Conservation (phyloP, 2,113 vertebrate genomes). For the Phaethornis superciliosus region DNA sequence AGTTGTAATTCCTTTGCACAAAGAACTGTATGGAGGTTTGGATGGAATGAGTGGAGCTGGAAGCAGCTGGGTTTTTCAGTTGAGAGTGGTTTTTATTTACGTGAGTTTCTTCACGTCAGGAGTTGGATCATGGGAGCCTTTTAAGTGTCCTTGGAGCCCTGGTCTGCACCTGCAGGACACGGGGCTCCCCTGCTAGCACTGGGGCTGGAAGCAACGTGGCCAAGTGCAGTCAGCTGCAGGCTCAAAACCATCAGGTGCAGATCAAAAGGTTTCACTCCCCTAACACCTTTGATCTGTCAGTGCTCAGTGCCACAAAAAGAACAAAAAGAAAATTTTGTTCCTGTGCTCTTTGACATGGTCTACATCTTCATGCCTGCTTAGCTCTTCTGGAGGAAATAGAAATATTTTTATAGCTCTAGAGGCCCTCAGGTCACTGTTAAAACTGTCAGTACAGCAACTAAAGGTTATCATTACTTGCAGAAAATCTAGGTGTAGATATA, state of each 20-base stretch:
- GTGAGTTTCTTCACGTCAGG: background rate
- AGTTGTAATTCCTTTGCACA: constrained; percentile 67
- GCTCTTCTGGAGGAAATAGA: background rate
- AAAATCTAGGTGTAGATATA: background rate
- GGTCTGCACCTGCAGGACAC: accelerated
- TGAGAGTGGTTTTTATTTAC: background rate
- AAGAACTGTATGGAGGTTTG: background rate
- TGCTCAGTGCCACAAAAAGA: constrained; percentile 27
- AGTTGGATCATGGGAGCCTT: constrained; percentile 51
- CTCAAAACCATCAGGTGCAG: background rate
- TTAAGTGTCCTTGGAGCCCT: constrained; percentile 47
- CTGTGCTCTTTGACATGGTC: background rate
- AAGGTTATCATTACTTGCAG: background rate
- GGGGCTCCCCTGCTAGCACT: background rate
- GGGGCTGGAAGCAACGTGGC: accelerated
- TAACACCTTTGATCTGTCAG: background rate
- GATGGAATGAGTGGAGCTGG: constrained; percentile 14
- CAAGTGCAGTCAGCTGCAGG: background rate
- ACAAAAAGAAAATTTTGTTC: background rate
- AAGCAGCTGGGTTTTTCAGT: constrained; percentile 13
- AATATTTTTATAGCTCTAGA: background rate
- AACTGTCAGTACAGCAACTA: background rate
- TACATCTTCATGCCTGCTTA: background rate
- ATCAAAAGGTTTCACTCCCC: background rate
- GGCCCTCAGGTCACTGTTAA: background rate